phyloP scores from a whole-genome alignment of 2,113 vertebrate genomes.

The Tupaia tana region DNA sequence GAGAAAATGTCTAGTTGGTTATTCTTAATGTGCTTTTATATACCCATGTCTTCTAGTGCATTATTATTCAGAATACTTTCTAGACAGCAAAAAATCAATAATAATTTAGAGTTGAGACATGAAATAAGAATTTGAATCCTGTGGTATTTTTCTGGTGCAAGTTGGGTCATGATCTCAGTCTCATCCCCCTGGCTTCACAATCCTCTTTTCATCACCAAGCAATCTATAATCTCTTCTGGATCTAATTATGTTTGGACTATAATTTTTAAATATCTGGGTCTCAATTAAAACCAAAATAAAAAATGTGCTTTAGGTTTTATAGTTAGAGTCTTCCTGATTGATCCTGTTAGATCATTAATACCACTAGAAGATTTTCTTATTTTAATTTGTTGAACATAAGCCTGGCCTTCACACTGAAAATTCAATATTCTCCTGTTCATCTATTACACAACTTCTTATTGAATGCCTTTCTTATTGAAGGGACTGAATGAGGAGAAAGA shows the following conservation, averaged over 20 bases:
- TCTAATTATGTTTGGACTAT: slow-evolving; percentile 29
- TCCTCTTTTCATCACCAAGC: not conserved
- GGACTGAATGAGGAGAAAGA: not conserved
- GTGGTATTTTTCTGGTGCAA: not conserved
- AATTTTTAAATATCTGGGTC: slow-evolving; percentile 25
- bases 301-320: not conserved
- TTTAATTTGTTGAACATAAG: not conserved
- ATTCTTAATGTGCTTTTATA: not conserved
- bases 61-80: slow-evolving; percentile 6
- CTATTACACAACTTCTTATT: not conserved
- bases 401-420: slow-evolving; percentile 37
- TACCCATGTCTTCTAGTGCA: not conserved
- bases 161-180: not conserved
- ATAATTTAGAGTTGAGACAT: not conserved
- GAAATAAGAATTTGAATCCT: not conserved
- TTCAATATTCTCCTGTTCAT: not conserved
- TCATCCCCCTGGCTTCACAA: not conserved
- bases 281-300: slow-evolving; percentile 50
- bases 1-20: not conserved
- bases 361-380: slow-evolving; percentile 42
- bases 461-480: not conserved
- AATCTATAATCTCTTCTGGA: slow-evolving; percentile 5
- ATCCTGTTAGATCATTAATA: not conserved
- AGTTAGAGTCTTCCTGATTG: not conserved
- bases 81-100: not conserved